Percentiles rank a stretch among this genome's conserved stretches.
phyloP scores from a whole-genome alignment of 2,888 invertebrate species.

The Protula sp. region DNA sequence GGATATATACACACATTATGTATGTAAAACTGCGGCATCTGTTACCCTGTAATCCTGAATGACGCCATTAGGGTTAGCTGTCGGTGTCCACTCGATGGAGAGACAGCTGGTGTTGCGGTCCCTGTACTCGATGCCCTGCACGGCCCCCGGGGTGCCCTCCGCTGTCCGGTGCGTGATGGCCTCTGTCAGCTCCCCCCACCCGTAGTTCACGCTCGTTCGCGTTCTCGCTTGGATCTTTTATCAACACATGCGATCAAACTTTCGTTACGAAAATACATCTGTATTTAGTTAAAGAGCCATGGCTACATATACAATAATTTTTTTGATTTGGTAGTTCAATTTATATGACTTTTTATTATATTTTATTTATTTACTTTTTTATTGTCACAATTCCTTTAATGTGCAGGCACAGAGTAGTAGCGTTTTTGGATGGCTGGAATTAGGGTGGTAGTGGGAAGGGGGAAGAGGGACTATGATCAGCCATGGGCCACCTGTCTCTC shows the following conservation, averaged over 20 bases:
- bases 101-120: conserved; percentile 65
- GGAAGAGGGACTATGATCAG: background rate
- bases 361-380: too few species aligned
- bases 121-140: conserved; percentile 60
- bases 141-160: conserved; percentile 64
- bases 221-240: conserved; percentile 39
- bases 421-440: too few species aligned
- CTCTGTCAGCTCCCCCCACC: conserved; percentile 28
- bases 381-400: too few species aligned
- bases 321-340: too few species aligned
- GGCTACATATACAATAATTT: too few species aligned
- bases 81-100: conserved; percentile 54
- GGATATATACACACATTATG: background rate
- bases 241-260: too few species aligned
- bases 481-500: conserved; percentile 9
- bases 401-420: too few species aligned
- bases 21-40: too few species aligned
- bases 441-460: too few species aligned
- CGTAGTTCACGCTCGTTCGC: conserved; percentile 15
- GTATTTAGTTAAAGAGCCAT: too few species aligned
- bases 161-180: conserved; percentile 23
- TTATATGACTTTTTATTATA: too few species aligned
- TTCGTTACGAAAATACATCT: too few species aligned
- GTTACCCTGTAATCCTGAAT: conserved; percentile 52
- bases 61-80: conserved; percentile 55